These are phyloP conservation scores for Gallinago solitaria DNA, from an alignment of 2,797 vertebrate genomes.

Conservation along the genomic window DNA sequence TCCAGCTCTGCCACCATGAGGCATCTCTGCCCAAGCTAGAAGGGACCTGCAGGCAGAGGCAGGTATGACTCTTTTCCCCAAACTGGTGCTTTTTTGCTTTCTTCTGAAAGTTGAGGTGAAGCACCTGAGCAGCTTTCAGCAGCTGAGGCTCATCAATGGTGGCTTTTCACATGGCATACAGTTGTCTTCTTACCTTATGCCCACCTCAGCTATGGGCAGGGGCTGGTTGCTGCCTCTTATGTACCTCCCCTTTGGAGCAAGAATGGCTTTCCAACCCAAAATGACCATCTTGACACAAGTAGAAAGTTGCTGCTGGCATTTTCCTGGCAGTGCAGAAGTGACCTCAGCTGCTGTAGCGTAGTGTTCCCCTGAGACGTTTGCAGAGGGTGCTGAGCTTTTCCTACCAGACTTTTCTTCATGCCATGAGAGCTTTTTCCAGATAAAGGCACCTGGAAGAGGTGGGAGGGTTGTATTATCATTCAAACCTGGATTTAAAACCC, in stretches of 20 bases:
- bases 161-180: background rate
- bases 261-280: background rate
- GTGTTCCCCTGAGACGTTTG: accelerated
- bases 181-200: background rate
- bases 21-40: background rate
- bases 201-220: background rate
- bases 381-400: background rate
- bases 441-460: background rate
- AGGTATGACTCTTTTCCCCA: background rate
- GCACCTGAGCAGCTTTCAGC: background rate
- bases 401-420: background rate
- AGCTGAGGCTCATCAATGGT: background rate
- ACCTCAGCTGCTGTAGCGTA: background rate
- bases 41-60: background rate
- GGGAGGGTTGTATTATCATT: background rate
- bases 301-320: background rate
- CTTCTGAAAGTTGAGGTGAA: background rate
- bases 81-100: background rate
- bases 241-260: background rate
- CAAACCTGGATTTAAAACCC: conserved; percentile 30
- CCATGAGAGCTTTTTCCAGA: background rate
- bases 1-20: background rate
- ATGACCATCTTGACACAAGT: background rate
- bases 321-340: background rate
- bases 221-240: background rate